Conservation (phyloP, 2,888 invertebrate species). For the Diarsia dahlii region DNA sequence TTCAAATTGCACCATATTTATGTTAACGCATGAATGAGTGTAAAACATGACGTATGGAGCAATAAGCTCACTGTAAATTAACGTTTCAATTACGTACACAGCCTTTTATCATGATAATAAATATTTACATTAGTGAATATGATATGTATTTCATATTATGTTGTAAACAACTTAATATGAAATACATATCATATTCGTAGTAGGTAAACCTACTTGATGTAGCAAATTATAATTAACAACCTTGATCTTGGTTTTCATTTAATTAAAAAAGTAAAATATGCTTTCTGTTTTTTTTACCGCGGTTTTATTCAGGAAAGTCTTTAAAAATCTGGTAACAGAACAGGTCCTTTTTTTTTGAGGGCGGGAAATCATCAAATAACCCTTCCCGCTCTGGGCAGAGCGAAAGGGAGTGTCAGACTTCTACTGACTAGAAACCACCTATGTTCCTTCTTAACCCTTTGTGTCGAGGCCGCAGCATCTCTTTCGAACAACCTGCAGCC, state of each 20-base stretch:
- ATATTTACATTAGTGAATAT: background rate
- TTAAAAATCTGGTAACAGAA: background rate
- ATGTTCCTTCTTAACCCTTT: no score
- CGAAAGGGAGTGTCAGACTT: no score
- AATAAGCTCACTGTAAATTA: slow-evolving; percentile 17
- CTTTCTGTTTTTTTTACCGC: background rate
- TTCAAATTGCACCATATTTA: slow-evolving; percentile 19
- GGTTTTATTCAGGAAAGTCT: no score
- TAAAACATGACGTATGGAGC: slow-evolving; percentile 4
- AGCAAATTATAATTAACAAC: background rate
- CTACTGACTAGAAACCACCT: no score
- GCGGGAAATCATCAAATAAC: no score
- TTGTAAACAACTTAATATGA: no score
- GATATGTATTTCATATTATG: background rate
- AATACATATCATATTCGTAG: no score
- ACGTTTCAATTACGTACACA: slow-evolving; percentile 4
- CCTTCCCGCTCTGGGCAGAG: no score
- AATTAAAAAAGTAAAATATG: background rate
- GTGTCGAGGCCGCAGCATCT: no score
- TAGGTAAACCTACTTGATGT: background rate
- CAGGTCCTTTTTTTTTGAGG: no score
- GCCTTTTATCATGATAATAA: no score
- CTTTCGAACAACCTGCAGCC: no score
- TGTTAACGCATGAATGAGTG: slow-evolving; percentile 6
- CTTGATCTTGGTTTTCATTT: background rate